These are phyloP conservation scores for Xenopus tropicalis DNA, from an alignment of 2,113 vertebrate species.

Conservation along the genomic window UCB_Xtro_10.0 CM004451.2:15988001-15988500, in stretches of 20 bases:
- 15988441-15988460: no score
- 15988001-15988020: no score
- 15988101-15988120: no score
- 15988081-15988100: no score
- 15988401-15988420: neutral
- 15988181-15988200: slow-evolving; percentile 65
- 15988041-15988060: no score
- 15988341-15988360: slow-evolving; percentile 98
- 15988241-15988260: slow-evolving; percentile 72
- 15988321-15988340: slow-evolving; percentile 99
- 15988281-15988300: slow-evolving; percentile 97
- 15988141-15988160: slow-evolving; percentile 76
- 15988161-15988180: slow-evolving; percentile 90
- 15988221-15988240: slow-evolving; percentile 51
- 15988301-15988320: slow-evolving; percentile 96
- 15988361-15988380: slow-evolving; percentile 94
- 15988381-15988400: slow-evolving; percentile 85
- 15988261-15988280: slow-evolving; percentile 94
- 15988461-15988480: no score
- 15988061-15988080: no score
- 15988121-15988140: no score
- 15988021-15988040: no score
- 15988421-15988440: neutral
- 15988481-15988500: neutral
- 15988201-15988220: slow-evolving; percentile 47